phyloP scores from a whole-genome alignment of 23 tunicate genomes.

The Botrylloides violaceus region DNA sequence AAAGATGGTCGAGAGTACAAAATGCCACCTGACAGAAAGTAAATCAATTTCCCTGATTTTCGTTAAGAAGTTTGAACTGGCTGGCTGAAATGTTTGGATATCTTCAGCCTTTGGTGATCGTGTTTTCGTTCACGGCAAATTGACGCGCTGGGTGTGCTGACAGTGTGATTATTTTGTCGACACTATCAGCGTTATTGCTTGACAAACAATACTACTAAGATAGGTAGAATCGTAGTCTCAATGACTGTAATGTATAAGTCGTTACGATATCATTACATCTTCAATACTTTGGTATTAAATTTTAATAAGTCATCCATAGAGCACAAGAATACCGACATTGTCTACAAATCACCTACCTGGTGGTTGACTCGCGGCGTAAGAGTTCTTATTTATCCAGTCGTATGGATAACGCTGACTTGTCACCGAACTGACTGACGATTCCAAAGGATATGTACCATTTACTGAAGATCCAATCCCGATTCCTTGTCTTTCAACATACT shows the following conservation, averaged over 20 bases:
- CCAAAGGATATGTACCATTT: background rate
- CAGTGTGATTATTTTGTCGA: background rate
- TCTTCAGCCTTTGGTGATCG: too few species aligned
- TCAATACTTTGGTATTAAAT: background rate
- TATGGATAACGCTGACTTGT: conserved; percentile 50
- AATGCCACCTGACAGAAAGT: too few species aligned
- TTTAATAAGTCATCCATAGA: background rate
- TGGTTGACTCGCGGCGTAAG: conserved; percentile 57
- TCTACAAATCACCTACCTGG: conserved; percentile 39
- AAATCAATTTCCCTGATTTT: too few species aligned
- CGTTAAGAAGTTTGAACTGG: too few species aligned
- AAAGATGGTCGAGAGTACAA: too few species aligned
- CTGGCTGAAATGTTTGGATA: too few species aligned
- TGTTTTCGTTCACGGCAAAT: background rate
- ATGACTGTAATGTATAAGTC: background rate
- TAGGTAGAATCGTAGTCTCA: too few species aligned
- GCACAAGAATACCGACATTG: background rate
- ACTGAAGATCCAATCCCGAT: background rate
- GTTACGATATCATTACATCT: background rate
- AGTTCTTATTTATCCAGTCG: conserved; percentile 90
- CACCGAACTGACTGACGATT: background rate
- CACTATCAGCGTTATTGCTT: background rate
- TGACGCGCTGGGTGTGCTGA: background rate
- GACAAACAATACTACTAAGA: background rate
- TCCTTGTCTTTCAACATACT: background rate